Evolutionary conservation across 2,113 vertebrate species (phyloP).

Genomic region (Strix uralensis): DNA sequence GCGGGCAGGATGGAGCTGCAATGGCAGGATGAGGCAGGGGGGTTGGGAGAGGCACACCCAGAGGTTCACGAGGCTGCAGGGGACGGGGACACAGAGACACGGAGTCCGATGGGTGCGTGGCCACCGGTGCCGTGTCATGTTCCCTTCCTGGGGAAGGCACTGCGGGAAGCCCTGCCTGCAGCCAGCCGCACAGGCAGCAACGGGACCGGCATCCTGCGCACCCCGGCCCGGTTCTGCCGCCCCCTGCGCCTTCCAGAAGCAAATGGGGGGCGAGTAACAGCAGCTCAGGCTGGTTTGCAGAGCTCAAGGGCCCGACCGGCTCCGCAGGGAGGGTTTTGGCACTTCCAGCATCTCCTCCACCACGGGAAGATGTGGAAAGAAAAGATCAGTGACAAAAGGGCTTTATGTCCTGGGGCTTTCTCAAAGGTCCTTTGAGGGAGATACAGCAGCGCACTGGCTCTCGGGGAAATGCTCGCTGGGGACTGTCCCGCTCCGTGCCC

Average conservation of each 20-base stretch:
- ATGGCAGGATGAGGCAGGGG: not conserved
- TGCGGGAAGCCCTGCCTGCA: not conserved
- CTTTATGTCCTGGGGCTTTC: not conserved
- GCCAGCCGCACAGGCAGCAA: not conserved
- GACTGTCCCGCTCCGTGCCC: not conserved
- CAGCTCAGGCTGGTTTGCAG: not conserved
- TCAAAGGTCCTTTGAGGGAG: not conserved
- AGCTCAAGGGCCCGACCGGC: not conserved
- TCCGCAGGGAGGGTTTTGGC: not conserved
- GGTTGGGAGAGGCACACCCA: not conserved
- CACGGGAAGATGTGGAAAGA: not conserved
- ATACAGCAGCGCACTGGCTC: not conserved
- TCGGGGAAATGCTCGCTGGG: not conserved
- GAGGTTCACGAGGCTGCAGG: not conserved
- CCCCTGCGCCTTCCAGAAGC: not conserved
- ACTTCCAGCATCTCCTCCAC: not conserved
- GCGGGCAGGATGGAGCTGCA: not conserved
- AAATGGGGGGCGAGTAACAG: not conserved
- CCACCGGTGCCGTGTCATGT: not conserved
- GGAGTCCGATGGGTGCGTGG: rapidly evolving
- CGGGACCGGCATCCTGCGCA: not conserved
- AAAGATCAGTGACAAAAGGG: not conserved
- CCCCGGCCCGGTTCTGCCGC: not conserved
- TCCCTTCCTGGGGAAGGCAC: not conserved
- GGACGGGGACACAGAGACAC: not conserved